Evolutionary conservation across 35 echinoderm and acorn worm genomes (phyloP).

Genomic region (Anneissia japonica): DNA sequence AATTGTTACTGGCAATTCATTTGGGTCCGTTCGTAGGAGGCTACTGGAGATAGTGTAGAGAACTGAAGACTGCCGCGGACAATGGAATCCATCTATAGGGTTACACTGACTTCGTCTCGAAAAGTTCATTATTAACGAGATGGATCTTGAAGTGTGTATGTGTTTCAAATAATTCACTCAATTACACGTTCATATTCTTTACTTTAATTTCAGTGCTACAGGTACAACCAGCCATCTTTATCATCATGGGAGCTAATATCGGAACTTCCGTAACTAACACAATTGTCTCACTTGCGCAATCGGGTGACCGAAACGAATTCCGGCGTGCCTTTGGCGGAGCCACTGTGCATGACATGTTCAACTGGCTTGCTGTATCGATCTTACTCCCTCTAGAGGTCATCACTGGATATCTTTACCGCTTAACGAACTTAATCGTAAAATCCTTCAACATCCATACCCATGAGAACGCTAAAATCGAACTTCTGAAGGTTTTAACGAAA

Average conservation of each 20-base stretch:
- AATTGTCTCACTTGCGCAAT: slow-evolving; percentile 55
- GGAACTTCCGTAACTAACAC: slow-evolving; percentile 82
- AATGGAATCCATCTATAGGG: no score
- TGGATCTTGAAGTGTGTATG: no score
- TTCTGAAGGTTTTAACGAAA: slow-evolving; percentile 62
- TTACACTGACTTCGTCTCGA: no score
- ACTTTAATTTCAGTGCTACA: slow-evolving; percentile 37
- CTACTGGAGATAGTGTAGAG: no score
- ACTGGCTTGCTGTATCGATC: slow-evolving; percentile 51
- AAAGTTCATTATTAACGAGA: no score
- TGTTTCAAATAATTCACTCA: no score
- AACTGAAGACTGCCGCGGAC: no score
- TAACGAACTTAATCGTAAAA: slow-evolving; percentile 16
- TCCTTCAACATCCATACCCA: slow-evolving; percentile 18
- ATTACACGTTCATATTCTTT: no score
- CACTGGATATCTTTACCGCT: slow-evolving; percentile 56
- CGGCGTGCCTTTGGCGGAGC: slow-evolving; percentile 76
- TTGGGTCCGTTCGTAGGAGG: no score
- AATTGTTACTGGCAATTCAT: no score
- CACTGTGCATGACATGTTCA: slow-evolving; percentile 83
- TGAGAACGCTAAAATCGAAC: slow-evolving; percentile 40
- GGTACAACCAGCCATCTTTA: slow-evolving; percentile 58
- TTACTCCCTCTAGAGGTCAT: slow-evolving; percentile 56
- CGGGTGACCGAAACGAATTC: slow-evolving; percentile 37
- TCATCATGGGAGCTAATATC: slow-evolving; percentile 78